Conservation (phyloP, 2,888 invertebrate genomes). For the Agrochola lychnidis region DNA sequence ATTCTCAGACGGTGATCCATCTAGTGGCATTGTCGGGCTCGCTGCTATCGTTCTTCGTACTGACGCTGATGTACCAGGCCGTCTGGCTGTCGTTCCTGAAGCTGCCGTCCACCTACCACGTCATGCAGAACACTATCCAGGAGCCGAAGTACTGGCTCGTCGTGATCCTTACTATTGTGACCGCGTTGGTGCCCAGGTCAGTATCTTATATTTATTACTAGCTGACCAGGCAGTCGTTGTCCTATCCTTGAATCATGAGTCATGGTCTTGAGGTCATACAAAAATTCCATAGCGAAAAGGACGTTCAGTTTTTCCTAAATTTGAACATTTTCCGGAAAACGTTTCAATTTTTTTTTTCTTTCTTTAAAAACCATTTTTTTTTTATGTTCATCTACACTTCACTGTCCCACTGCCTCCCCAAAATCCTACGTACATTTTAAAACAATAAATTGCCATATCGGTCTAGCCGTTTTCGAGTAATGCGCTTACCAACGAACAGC, state of each 20-base stretch:
- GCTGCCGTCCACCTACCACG: constrained; percentile 96
- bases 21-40: constrained; percentile 94
- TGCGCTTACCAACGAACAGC: no score
- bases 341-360: no score
- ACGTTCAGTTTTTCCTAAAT: neutral
- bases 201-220: constrained; percentile 18
- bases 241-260: neutral
- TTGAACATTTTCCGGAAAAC: neutral
- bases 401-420: no score
- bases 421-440: no score
- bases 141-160: constrained; percentile 96
- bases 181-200: constrained; percentile 96
- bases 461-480: no score
- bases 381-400: no score
- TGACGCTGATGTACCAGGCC: constrained; percentile 96
- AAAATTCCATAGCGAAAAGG: neutral
- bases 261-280: neutral
- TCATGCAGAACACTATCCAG: constrained; percentile 94
- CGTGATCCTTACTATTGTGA: constrained; percentile 93
- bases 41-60: constrained; percentile 94
- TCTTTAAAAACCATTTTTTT: no score
- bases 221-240: neutral
- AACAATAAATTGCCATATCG: no score
- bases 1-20: constrained; percentile 95
- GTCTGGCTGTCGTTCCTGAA: constrained; percentile 95